Base-by-base conservation (phyloP, 2,113 vertebrate genomes). In the Hydrochoerus hydrochaeris region DNA sequence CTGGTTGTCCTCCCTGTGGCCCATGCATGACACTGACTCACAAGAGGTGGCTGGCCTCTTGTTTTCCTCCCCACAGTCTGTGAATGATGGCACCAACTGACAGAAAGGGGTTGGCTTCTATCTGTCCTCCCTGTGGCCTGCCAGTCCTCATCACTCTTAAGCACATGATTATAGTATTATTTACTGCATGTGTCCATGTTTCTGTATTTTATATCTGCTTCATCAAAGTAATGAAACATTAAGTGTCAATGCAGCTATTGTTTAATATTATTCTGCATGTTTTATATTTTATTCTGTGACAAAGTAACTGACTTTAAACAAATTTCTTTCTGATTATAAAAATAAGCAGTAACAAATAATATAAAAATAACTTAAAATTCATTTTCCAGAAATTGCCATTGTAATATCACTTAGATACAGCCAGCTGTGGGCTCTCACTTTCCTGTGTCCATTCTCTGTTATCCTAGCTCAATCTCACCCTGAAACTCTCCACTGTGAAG, bases 241-340 rank as follows among this genome's bases (percentile, higher is more conserved):
- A 78, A 88, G 49, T 17, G 12, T 49, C 85, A 52, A 35, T 89
- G 16, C 41, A 77, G 52, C 13, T 89, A 57, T 17, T 67, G 30
- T 82, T 96, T 82, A 49, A 63, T 77, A 46, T 75, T 81, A 67
- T 49, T 38, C 17, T 57, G 3, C n/a, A 6, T 17, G 77, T 86
- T 58, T 67, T 89, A 35, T 65, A 49, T 63, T 65, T 93, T 90
- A 52, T 77, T 83, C 41, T 95, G 32, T 77, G 24, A 82, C 16
- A 84, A 85, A 24, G 5, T 46, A 41, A 84, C 41, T 71, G 14
- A 65, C 58, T 90, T 90, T 92, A 26, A 92, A 38, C 26, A 57
- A 65, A 85, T 65, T 85, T 87, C 49, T 49, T 89, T 84, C 26
- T 88, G 85, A 52, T 2, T 60, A 78, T 78, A 80, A 62, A 95